Evolutionary conservation across 2,888 invertebrate species (phyloP).

Genomic region (Agrochola macilenta): DNA sequence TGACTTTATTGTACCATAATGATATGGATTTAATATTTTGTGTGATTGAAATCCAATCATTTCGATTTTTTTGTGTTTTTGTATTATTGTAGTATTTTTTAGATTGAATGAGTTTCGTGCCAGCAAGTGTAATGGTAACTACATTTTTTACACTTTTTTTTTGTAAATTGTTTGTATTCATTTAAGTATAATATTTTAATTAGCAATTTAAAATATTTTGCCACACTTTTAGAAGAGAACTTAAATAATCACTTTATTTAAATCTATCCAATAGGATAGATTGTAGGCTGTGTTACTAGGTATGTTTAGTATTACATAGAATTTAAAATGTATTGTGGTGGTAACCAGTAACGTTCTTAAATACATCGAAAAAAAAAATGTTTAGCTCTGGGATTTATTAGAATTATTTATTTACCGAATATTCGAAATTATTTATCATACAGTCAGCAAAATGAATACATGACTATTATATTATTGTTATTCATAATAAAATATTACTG

Average conservation of each 20-base stretch:
- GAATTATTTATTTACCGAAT: neutral
- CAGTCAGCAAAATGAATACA: conserved; percentile 1
- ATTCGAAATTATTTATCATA: neutral
- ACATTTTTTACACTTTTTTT: neutral
- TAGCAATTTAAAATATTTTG: neutral
- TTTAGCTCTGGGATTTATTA: too few species aligned
- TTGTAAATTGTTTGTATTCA: too few species aligned
- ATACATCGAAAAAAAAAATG: neutral
- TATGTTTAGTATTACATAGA: neutral
- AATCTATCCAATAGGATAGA: neutral
- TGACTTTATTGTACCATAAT: neutral
- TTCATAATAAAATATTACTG: neutral
- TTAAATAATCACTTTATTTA: neutral
- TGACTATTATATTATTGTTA: neutral
- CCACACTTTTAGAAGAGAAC: neutral
- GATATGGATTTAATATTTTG: neutral
- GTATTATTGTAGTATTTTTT: neutral
- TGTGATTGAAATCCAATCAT: neutral
- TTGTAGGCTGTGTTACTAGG: neutral
- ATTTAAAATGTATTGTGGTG: neutral
- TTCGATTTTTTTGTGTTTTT: neutral
- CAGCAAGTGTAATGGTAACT: neutral
- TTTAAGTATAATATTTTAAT: neutral
- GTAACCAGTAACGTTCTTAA: neutral
- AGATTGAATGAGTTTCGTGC: neutral